These are phyloP conservation scores for Doryteuthis pealeii DNA, from an alignment of 1,140 invertebrate genomes.

Conservation along the genomic window DNA sequence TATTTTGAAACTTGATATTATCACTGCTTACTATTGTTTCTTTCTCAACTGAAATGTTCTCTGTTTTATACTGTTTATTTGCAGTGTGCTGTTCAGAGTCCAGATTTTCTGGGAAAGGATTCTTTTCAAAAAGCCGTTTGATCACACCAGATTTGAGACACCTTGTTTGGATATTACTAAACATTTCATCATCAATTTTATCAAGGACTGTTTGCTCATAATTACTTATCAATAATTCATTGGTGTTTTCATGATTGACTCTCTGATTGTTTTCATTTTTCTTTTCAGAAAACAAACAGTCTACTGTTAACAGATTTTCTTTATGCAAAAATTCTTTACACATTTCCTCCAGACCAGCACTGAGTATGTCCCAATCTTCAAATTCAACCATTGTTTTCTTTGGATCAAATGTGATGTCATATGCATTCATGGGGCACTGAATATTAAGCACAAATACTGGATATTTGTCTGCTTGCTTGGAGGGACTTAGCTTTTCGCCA, in stretches of 20 bases:
- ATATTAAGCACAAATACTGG: constrained; percentile 68
- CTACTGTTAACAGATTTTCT: constrained; percentile 33
- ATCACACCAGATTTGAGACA: neutral
- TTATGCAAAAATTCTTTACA: constrained; percentile 52
- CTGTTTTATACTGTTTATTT: too few relatives aligned
- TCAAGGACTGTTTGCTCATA: neutral
- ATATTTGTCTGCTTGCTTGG: constrained; percentile 56
- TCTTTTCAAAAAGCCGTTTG: neutral
- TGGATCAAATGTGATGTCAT: constrained; percentile 65
- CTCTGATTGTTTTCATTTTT: neutral
- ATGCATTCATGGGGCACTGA: constrained; percentile 64
- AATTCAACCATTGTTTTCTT: constrained; percentile 67
- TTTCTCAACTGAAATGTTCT: too few relatives aligned
- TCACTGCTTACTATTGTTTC: too few relatives aligned
- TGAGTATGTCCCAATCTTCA: constrained; percentile 65
- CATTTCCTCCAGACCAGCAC: constrained; percentile 63
- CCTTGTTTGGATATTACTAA: neutral
- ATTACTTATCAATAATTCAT: too few relatives aligned
- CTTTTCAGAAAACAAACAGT: neutral
- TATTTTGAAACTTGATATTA: too few relatives aligned
- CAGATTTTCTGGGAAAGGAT: too few relatives aligned
- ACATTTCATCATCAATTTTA: neutral
- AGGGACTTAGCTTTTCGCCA: constrained; percentile 34
- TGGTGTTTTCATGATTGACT: too few relatives aligned
- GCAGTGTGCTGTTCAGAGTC: too few relatives aligned